Evolutionary conservation across 2,888 invertebrate species (phyloP).

Genomic region (Geophilus truncorum): DNA sequence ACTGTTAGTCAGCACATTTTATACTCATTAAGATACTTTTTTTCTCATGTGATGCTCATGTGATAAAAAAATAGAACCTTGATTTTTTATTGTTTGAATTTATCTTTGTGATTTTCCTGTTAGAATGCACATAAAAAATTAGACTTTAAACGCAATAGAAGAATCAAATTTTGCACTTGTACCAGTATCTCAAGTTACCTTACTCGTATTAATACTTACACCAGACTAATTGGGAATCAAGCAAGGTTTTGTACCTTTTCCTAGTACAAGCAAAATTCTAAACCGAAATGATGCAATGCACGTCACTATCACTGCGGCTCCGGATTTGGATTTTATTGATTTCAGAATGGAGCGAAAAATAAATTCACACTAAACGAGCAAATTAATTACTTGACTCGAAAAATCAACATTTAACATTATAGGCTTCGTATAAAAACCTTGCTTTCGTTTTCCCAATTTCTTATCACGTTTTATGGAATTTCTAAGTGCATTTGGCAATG

Average conservation of each 20-base stretch:
- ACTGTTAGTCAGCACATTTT: not conserved
- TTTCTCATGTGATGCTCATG: not conserved
- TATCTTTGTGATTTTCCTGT: not conserved
- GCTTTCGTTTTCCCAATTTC: too few relatives aligned
- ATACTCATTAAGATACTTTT: not conserved
- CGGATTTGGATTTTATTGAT: not conserved
- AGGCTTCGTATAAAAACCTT: too few relatives aligned
- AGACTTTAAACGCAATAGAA: too few relatives aligned
- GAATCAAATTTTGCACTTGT: not conserved
- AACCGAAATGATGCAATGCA: not conserved
- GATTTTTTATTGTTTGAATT: not conserved
- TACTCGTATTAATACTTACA: not conserved
- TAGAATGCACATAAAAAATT: not conserved
- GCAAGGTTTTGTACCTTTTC: not conserved
- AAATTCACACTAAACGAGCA: not conserved
- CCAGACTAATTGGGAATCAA: not conserved
- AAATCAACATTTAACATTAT: not conserved
- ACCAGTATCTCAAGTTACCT: not conserved
- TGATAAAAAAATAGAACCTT: not conserved
- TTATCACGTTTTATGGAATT: too few relatives aligned
- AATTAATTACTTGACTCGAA: not conserved
- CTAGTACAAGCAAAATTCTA: not conserved
- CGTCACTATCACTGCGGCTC: not conserved
- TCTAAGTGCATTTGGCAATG: too few relatives aligned
- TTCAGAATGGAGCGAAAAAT: not conserved